These are phyloP conservation scores for Mastomys natalensis DNA, from an alignment of 2,113 vertebrate species.

Conservation along the genomic window DNA sequence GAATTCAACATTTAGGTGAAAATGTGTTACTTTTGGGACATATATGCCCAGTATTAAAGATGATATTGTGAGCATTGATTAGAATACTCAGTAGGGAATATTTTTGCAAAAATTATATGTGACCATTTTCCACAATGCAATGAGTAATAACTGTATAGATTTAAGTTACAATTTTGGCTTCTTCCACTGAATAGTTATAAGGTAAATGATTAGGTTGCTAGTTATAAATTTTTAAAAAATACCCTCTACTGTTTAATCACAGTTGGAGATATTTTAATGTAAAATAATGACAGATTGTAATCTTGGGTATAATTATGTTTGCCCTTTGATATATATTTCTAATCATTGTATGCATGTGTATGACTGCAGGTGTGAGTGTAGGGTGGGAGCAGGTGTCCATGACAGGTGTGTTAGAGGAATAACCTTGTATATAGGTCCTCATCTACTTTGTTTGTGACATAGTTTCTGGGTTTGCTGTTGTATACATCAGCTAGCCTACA, in stretches of 20 bases:
- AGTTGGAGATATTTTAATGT: conserved; percentile 24
- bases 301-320: conserved; percentile 20
- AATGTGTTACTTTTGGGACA: neutral
- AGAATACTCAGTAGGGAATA: neutral
- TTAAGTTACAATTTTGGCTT: conserved; percentile 24
- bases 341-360: neutral
- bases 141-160: neutral
- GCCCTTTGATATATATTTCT: neutral
- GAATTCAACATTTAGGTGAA: neutral
- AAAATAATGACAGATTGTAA: neutral
- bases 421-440: neutral
- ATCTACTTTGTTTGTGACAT: neutral
- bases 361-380: neutral
- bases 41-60: neutral
- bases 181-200: conserved; percentile 30
- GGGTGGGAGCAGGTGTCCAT: neutral
- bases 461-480: neutral
- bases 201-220: conserved; percentile 22
- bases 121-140: conserved; percentile 5
- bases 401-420: neutral
- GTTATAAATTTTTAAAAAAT: conserved; percentile 13
- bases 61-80: neutral
- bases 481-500: neutral
- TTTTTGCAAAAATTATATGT: conserved; percentile 38
- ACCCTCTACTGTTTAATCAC: neutral